phyloP scores from a whole-genome alignment of 2,113 vertebrate species.

The Rhinopomastus cyanomelas region DNA sequence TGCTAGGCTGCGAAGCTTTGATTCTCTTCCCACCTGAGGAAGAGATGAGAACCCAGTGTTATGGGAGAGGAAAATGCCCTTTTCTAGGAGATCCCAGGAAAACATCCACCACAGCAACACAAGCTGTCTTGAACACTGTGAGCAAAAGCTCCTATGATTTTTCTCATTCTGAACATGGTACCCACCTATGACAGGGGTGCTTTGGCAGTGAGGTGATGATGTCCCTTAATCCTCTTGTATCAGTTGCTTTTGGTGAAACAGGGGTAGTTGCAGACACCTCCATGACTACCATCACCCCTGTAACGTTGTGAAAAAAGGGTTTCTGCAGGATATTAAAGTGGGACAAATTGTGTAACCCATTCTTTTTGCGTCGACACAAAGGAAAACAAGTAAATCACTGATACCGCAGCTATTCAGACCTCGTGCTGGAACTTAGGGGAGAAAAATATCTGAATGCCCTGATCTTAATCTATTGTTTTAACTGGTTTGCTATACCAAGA shows the following conservation, averaged over 20 bases:
- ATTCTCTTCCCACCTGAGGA: not conserved
- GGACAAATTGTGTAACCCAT: not conserved
- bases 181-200: not conserved
- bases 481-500: conserved; percentile 28
- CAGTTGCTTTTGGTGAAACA: not conserved
- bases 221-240: not conserved
- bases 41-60: not conserved
- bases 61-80: not conserved
- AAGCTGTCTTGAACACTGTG: not conserved
- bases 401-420: not conserved
- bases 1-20: not conserved
- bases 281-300: not conserved
- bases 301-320: not conserved
- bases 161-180: not conserved
- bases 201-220: not conserved
- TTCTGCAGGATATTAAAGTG: not conserved
- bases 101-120: not conserved
- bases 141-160: not conserved
- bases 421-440: not conserved
- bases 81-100: not conserved
- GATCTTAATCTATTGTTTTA: not conserved
- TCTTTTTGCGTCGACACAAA: not conserved
- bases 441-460: not conserved
- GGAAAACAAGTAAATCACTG: not conserved
- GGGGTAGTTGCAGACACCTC: not conserved